Conservation (phyloP, 2,888 invertebrate species). For the Neoaliturus tenellus region DNA sequence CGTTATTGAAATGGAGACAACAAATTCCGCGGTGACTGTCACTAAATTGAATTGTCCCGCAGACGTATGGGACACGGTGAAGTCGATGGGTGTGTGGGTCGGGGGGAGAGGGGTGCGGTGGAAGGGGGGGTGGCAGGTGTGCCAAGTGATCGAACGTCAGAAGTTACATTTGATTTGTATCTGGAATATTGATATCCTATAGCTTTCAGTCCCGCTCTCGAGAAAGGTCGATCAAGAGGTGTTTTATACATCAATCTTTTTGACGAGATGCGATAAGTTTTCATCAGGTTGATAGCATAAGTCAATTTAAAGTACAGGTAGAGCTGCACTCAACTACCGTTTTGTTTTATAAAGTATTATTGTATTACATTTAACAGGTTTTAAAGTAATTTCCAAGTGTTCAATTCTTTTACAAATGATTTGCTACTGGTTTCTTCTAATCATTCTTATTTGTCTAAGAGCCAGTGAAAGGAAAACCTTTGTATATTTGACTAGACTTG, state of each 20-base stretch:
- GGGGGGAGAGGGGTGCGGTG: not conserved
- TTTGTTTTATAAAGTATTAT: too few species aligned
- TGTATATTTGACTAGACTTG: too few species aligned
- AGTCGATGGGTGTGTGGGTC: not conserved
- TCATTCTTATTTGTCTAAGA: too few species aligned
- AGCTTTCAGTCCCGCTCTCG: not conserved
- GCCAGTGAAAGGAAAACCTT: too few species aligned
- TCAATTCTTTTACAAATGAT: too few species aligned
- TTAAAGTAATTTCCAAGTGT: too few species aligned
- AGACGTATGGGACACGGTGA: constrained; percentile 25
- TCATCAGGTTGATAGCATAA: not conserved
- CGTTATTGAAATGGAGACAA: constrained; percentile 54
- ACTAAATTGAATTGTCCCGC: constrained; percentile 42
- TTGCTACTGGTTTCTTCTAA: too few species aligned
- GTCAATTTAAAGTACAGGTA: too few species aligned
- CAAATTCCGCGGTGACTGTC: constrained; percentile 47
- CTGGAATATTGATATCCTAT: not conserved
- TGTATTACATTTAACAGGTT: too few species aligned
- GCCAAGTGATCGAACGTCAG: not conserved
- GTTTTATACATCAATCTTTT: not conserved
- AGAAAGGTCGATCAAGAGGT: not conserved
- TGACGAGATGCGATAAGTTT: not conserved
- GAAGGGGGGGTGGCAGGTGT: not conserved
- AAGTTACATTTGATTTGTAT: constrained; percentile 21
- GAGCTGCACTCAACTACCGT: too few species aligned